These are phyloP conservation scores for Desmophyllum pertusum DNA, from an alignment of 92 coral and sea anemone species.

Conservation along the genomic window DNA sequence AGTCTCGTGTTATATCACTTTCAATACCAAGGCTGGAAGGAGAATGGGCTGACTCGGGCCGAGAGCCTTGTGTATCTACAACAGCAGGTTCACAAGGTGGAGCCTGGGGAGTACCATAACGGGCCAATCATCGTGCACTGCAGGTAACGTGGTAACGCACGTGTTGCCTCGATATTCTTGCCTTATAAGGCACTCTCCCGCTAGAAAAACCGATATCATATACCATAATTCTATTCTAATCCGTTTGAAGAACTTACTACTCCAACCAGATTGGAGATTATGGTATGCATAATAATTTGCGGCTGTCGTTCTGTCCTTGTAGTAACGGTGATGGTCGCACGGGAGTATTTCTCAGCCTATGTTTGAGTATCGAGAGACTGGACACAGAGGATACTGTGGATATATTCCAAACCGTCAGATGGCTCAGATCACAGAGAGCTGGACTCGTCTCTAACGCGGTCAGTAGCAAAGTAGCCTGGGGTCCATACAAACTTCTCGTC, in stretches of 20 bases:
- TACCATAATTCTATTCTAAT: too few species aligned
- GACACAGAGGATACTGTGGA: constrained; percentile 81
- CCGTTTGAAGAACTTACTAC: too few species aligned
- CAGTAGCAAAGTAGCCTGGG: constrained; percentile 40
- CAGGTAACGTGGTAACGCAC: constrained; percentile 54
- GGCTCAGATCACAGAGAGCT: constrained; percentile 81
- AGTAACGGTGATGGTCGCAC: constrained; percentile 85
- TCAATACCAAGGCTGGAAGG: constrained; percentile 80
- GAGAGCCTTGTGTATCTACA: constrained; percentile 80
- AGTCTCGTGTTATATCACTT: constrained; percentile 80
- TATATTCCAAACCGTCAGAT: constrained; percentile 79
- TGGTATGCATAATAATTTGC: neutral
- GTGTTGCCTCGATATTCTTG: neutral
- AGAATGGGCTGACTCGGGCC: constrained; percentile 61
- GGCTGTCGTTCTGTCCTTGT: neutral
- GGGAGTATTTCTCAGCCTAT: constrained; percentile 75
- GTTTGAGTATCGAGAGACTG: constrained; percentile 77
- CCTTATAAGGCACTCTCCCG: too few species aligned
- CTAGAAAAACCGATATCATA: too few species aligned
- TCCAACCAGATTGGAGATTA: too few species aligned
- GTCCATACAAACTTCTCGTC: neutral
- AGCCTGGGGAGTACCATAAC: constrained; percentile 62
- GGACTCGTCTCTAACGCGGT: constrained; percentile 73
- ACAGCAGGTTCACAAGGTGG: constrained; percentile 84
- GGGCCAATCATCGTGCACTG: constrained; percentile 89